Conservation (phyloP, 2,113 vertebrate genomes). For the Labeo catla region DNA sequence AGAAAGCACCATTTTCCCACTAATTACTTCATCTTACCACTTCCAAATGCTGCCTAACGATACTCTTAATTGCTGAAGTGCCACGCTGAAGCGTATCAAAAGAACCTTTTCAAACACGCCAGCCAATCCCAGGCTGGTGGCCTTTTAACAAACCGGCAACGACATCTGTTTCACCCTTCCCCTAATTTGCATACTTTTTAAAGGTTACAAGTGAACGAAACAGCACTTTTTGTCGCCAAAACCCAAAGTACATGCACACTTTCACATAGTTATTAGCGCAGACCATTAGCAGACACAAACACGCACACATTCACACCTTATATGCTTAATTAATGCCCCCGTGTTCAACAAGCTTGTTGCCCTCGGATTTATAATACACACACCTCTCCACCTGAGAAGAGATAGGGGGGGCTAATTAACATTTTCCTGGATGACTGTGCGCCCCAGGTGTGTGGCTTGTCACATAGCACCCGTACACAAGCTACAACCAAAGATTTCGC, state of each 20-base stretch:
- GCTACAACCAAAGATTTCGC: constrained; percentile 57
- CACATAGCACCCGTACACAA: constrained; percentile 62
- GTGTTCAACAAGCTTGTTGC: constrained; percentile 13
- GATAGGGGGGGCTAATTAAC: constrained; percentile 70
- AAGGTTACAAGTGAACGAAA: constrained; percentile 68
- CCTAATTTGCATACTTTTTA: constrained; percentile 72
- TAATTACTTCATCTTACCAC: constrained; percentile 76
- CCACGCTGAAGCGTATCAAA: constrained; percentile 71
- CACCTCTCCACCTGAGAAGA: constrained; percentile 62
- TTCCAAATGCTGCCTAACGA: constrained; percentile 73
- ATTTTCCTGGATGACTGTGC: constrained; percentile 66
- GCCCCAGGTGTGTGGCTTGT: constrained; percentile 73
- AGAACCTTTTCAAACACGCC: constrained; percentile 73
- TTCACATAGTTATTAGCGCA: constrained; percentile 10
- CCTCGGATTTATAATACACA: constrained; percentile 29
- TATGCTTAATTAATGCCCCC: constrained; percentile 31
- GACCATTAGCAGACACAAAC: constrained; percentile 16
- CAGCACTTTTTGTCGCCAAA: background rate
- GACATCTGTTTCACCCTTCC: constrained; percentile 70
- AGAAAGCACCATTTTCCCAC: constrained; percentile 67
- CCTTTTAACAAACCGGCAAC: constrained; percentile 65
- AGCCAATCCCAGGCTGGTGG: constrained; percentile 65
- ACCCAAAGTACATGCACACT: background rate
- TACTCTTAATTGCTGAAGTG: constrained; percentile 76
- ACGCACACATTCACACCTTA: constrained; percentile 7